Evolutionary conservation across 2,888 invertebrate genomes (phyloP).

Genomic region (Cremastinae sp.): DNA sequence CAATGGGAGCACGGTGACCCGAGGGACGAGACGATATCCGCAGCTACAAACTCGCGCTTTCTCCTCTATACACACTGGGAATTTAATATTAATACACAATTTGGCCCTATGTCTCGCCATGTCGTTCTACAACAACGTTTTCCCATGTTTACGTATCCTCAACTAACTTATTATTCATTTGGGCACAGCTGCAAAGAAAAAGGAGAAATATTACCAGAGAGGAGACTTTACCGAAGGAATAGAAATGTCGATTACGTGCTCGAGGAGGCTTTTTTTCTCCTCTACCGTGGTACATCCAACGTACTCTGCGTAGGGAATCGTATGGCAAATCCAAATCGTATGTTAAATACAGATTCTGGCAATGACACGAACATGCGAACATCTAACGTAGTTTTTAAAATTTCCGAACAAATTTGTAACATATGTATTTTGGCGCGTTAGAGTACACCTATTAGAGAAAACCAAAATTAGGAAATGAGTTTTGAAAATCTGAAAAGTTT

Average conservation of each 20-base stretch:
- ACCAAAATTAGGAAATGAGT: no score
- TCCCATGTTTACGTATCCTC: conserved; percentile 59
- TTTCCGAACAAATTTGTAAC: no score
- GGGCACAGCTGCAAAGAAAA: conserved; percentile 56
- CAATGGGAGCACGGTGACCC: conserved; percentile 40
- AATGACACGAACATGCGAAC: neutral
- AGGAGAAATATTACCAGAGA: conserved; percentile 16
- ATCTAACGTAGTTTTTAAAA: no score
- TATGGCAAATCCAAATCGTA: neutral
- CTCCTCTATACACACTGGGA: conserved; percentile 55
- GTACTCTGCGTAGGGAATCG: neutral
- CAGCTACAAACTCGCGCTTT: conserved; percentile 20
- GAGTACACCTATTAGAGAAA: no score
- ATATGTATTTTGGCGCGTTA: no score
- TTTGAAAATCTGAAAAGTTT: neutral
- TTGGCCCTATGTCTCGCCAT: conserved; percentile 67
- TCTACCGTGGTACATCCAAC: no score
- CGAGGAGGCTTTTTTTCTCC: neutral
- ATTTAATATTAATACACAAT: conserved; percentile 76
- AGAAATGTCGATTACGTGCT: conserved; percentile 52
- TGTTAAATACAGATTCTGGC: neutral
- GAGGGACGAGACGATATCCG: conserved; percentile 45
- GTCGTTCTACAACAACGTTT: conserved; percentile 46
- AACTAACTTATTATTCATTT: conserved; percentile 71
- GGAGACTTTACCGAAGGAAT: conserved; percentile 57